Percentiles rank a stretch among this genome's conserved stretches.
Conservation (phyloP, 2,797 vertebrate genomes). For the Chelidonichthys spinosus region DNA sequence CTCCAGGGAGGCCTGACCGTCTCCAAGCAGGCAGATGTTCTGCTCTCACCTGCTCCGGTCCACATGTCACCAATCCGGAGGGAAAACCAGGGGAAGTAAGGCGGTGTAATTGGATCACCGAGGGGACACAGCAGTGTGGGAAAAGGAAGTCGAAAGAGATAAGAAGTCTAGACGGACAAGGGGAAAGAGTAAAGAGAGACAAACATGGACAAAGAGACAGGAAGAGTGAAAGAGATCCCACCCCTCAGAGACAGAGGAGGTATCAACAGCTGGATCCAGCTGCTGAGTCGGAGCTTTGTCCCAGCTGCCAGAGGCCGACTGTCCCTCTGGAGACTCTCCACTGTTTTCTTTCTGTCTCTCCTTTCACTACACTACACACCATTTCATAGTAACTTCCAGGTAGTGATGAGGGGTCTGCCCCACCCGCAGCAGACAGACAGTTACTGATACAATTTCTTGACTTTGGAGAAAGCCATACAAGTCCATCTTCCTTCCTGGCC, state of each 20-base stretch:
- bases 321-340: slow-evolving; percentile 63
- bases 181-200: slow-evolving; percentile 48
- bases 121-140: slow-evolving; percentile 62
- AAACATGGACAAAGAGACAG: slow-evolving; percentile 49
- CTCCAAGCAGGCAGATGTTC: slow-evolving; percentile 67
- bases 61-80: slow-evolving; percentile 62
- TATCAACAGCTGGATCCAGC: slow-evolving; percentile 76
- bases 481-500: slow-evolving; percentile 56
- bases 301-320: slow-evolving; percentile 65
- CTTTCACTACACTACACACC: slow-evolving; percentile 56
- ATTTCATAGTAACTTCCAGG: slow-evolving; percentile 60
- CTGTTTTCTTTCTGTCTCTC: slow-evolving; percentile 58
- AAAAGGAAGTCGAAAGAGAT: slow-evolving; percentile 68
- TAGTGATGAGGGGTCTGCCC: slow-evolving; percentile 47
- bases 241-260: slow-evolving; percentile 50
- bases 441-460: slow-evolving; percentile 60
- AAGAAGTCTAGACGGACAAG: slow-evolving; percentile 55
- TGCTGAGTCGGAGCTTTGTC: slow-evolving; percentile 62
- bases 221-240: slow-evolving; percentile 47
- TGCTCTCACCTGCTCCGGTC: slow-evolving; percentile 71
- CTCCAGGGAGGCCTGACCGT: slow-evolving; percentile 35
- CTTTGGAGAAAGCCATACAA: slow-evolving; percentile 53
- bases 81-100: slow-evolving; percentile 53
- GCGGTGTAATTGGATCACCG: slow-evolving; percentile 63
- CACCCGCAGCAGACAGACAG: slow-evolving; percentile 73